Percentiles rank a stretch among this genome's conserved stretches.
Conservation (phyloP, 2,888 invertebrate genomes). For the Chrysopilus asiliformis region DNA sequence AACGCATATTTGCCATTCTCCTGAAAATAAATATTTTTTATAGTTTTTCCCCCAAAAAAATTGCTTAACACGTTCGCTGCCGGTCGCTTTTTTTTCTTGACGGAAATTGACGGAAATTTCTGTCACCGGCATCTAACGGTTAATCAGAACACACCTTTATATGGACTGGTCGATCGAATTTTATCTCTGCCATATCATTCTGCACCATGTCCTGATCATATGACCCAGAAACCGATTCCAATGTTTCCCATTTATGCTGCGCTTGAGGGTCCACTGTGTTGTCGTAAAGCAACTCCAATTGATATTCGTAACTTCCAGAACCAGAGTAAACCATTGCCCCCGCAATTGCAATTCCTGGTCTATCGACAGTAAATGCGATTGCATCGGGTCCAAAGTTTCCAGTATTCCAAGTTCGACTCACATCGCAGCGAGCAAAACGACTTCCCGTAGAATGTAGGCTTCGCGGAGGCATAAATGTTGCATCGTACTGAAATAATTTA, state of each 20-base stretch:
- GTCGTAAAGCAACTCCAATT: slow-evolving; percentile 76
- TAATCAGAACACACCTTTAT: slow-evolving; percentile 49
- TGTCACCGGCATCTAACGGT: background rate
- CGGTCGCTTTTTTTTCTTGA: no score
- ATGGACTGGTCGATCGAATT: slow-evolving; percentile 76
- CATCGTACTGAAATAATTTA: slow-evolving; percentile 24
- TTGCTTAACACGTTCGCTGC: no score
- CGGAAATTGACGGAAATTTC: no score
- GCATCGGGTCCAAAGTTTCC: slow-evolving; percentile 95
- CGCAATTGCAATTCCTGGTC: slow-evolving; percentile 73
- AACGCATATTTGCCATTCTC: slow-evolving; percentile 83
- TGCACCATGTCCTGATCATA: slow-evolving; percentile 75
- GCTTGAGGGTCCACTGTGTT: slow-evolving; percentile 40
- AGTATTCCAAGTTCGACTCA: slow-evolving; percentile 89
- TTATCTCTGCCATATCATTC: slow-evolving; percentile 79
- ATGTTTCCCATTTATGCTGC: slow-evolving; percentile 71
- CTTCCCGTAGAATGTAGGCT: slow-evolving; percentile 76
- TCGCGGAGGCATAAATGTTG: slow-evolving; percentile 42
- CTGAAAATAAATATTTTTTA: slow-evolving; percentile 32
- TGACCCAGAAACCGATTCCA: slow-evolving; percentile 70
- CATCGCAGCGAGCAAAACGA: slow-evolving; percentile 80
- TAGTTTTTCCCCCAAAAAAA: background rate
- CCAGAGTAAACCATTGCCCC: slow-evolving; percentile 88
- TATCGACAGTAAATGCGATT: slow-evolving; percentile 86
- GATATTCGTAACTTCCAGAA: slow-evolving; percentile 78